phyloP scores from a whole-genome alignment of 2,113 vertebrate species.

The Azemiops feae region DNA sequence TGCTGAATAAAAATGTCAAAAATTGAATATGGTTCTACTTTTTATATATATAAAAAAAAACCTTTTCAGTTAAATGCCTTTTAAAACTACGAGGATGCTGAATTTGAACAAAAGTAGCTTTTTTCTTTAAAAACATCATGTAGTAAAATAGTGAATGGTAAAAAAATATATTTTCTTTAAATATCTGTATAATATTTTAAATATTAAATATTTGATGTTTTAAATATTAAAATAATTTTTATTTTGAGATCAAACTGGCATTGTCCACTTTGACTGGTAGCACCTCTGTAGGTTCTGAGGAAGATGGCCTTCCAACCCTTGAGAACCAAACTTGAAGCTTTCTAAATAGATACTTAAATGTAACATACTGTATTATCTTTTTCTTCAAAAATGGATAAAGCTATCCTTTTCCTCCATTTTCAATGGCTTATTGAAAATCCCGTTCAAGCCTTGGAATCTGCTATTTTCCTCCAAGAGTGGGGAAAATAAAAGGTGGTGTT shows the following conservation, averaged over 20 bases:
- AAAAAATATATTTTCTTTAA: not conserved
- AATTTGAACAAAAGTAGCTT: not conserved
- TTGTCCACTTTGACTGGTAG: not conserved
- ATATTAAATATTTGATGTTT: too few relatives aligned
- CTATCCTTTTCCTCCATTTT: not conserved
- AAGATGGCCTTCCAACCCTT: not conserved
- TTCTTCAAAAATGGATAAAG: not conserved
- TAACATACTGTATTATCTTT: not conserved
- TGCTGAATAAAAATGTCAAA: conserved; percentile 38
- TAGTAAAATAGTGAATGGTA: not conserved
- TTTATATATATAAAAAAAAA: conserved; percentile 3
- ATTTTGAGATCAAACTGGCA: not conserved
- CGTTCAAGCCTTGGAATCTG: not conserved
- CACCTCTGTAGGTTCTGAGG: not conserved
- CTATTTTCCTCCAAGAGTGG: not conserved
- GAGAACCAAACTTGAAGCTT: not conserved
- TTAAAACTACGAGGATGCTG: conserved; percentile 15
- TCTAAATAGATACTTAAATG: not conserved
- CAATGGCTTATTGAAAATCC: not conserved
- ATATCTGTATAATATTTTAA: not conserved
- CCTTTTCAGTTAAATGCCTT: not conserved
- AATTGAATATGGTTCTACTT: conserved; percentile 28
- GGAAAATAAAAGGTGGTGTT: not conserved
- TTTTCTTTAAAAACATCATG: not conserved
- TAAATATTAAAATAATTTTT: not conserved